Percentiles rank a stretch among this genome's conserved stretches.
Conservation (phyloP, 2,888 invertebrate genomes). For the Rhaphigaster nebulosa region DNA sequence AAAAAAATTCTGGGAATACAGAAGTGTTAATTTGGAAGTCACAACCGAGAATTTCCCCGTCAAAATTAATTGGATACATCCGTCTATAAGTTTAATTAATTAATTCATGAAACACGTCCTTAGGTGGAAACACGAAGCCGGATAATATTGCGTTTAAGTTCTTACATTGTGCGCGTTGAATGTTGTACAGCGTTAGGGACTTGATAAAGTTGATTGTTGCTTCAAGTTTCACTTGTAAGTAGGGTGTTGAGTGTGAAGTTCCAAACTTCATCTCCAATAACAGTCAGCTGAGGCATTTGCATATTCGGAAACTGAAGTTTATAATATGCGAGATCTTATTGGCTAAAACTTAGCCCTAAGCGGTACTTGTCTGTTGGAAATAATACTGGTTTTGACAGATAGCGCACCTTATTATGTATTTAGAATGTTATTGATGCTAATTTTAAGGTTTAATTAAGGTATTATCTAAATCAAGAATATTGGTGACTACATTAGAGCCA, state of each 20-base stretch:
- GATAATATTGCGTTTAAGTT: not conserved
- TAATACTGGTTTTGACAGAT: not conserved
- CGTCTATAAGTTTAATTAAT: not conserved
- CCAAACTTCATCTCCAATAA: constrained; percentile 3
- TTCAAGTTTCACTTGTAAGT: not conserved
- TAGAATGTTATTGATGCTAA: no score
- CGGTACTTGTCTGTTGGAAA: not conserved
- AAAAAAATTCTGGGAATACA: no score
- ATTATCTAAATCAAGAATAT: no score
- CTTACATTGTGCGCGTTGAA: not conserved
- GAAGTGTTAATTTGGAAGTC: not conserved
- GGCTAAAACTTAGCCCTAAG: not conserved
- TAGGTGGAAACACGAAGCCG: not conserved
- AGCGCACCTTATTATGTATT: not conserved
- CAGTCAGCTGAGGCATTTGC: not conserved
- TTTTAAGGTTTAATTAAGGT: no score
- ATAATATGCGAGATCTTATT: not conserved
- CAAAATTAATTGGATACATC: not conserved
- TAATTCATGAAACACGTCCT: not conserved
- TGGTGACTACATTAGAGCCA: no score
- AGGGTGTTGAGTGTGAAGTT: not conserved
- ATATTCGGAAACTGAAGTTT: not conserved
- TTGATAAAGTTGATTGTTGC: not conserved
- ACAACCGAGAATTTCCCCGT: not conserved
- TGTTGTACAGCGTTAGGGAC: not conserved